A percentile compares a stretch with the other conserved stretches of the same genome.
These are phyloP conservation scores for Megalops atlanticus DNA, from an alignment of 2,113 vertebrate genomes.

Conservation along the genomic window DNA sequence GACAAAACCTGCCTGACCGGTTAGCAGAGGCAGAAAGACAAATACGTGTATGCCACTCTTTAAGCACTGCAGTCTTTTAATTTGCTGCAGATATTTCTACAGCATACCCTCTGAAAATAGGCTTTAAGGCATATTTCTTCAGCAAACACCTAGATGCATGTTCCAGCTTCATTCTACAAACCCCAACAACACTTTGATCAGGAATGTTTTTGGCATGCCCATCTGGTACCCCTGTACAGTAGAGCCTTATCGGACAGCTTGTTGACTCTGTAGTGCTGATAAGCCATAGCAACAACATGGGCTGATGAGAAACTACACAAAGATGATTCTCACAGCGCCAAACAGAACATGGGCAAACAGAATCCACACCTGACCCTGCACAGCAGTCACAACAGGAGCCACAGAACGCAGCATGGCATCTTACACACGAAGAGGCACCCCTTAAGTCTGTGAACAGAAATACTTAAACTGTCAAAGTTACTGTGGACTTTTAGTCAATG, in stretches of 20 bases:
- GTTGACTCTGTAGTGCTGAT: neutral
- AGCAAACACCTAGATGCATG: too few relatives aligned
- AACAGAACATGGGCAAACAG: too few relatives aligned
- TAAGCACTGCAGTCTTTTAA: neutral
- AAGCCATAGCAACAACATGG: neutral
- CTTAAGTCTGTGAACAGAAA: neutral
- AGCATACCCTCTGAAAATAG: neutral
- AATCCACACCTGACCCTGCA: neutral
- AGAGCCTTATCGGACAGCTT: neutral
- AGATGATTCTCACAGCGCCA: neutral
- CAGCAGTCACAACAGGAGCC: neutral
- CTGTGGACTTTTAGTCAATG: neutral
- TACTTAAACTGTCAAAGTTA: neutral
- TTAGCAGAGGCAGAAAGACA: constrained; percentile 30
- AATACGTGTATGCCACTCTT: neutral
- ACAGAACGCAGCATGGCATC: neutral
- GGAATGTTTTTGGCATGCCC: too few relatives aligned
- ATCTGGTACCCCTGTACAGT: neutral
- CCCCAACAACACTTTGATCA: too few relatives aligned
- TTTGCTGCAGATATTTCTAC: too few relatives aligned
- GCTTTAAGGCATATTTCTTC: too few relatives aligned
- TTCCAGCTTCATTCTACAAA: too few relatives aligned
- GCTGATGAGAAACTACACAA: neutral
- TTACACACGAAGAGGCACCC: neutral
- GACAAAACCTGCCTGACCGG: constrained; percentile 41